phyloP scores from a whole-genome alignment of 2,113 vertebrate species.

The Mesoclemmys tuberculata region DNA sequence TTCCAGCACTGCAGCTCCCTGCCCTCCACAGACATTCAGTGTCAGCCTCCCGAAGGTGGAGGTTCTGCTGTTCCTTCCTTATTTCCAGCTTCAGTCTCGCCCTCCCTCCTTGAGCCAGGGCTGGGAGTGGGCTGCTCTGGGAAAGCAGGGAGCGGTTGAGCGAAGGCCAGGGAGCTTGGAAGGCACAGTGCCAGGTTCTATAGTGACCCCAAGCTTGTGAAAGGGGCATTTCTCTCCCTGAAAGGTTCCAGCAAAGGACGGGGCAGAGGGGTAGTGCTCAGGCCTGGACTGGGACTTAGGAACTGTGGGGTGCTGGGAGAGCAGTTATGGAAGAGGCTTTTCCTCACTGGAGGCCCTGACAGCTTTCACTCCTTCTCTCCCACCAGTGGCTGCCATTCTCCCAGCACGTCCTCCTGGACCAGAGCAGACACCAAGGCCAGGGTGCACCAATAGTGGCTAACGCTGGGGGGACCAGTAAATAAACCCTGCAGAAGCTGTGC shows the following conservation, averaged over 20 bases:
- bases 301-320: background rate
- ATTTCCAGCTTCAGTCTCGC: background rate
- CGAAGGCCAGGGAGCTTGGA: background rate
- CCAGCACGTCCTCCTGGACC: background rate
- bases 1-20: background rate
- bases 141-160: background rate
- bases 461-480: background rate
- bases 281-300: background rate
- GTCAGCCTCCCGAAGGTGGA: background rate
- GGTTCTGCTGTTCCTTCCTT: background rate
- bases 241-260: background rate
- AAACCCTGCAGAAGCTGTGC: background rate
- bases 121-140: background rate
- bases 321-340: background rate
- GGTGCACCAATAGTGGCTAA: background rate
- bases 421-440: background rate
- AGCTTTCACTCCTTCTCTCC: background rate
- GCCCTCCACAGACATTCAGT: background rate
- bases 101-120: background rate
- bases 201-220: background rate
- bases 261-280: background rate
- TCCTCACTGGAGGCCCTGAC: background rate
- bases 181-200: background rate
- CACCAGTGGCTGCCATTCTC: background rate
- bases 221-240: background rate